Conservation (phyloP, 2,113 vertebrate species). For the Talpa occidentalis region DNA sequence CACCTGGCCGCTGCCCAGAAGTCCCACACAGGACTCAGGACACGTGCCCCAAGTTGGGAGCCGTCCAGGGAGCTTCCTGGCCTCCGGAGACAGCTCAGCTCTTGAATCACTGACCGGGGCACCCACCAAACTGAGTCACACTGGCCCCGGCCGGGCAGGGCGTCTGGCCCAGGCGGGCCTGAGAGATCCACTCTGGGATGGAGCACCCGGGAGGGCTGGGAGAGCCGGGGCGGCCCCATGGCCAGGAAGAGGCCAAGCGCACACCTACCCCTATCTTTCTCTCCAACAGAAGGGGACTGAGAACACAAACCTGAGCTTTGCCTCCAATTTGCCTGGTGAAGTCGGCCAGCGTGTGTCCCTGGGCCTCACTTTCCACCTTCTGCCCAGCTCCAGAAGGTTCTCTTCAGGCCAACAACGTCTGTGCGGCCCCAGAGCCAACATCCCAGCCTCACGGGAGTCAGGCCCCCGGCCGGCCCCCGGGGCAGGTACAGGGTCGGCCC, state of each 20-base stretch:
- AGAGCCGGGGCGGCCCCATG: not conserved
- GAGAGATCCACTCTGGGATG: not conserved
- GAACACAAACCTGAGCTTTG: not conserved
- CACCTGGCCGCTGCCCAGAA: not conserved
- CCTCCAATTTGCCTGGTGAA: not conserved
- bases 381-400: not conserved
- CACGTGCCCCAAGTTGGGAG: too few relatives aligned
- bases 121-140: constrained; percentile 44
- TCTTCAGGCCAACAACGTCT: not conserved
- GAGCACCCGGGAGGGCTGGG: not conserved
- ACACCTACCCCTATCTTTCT: not conserved
- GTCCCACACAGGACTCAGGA: not conserved
- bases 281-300: not conserved
- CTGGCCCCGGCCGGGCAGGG: not conserved
- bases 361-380: not conserved
- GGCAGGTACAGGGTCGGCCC: not conserved
- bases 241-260: not conserved
- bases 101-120: not conserved
- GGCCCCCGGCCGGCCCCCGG: too few relatives aligned
- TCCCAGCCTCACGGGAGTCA: not conserved
- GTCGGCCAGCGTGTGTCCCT: not conserved
- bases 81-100: not conserved
- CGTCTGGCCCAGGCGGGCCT: not conserved
- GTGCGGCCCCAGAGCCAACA: not conserved
- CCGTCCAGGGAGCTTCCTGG: not conserved